These are phyloP conservation scores for Heliconius hermathena DNA, from an alignment of 1,140 invertebrate species.

Conservation along the genomic window DNA sequence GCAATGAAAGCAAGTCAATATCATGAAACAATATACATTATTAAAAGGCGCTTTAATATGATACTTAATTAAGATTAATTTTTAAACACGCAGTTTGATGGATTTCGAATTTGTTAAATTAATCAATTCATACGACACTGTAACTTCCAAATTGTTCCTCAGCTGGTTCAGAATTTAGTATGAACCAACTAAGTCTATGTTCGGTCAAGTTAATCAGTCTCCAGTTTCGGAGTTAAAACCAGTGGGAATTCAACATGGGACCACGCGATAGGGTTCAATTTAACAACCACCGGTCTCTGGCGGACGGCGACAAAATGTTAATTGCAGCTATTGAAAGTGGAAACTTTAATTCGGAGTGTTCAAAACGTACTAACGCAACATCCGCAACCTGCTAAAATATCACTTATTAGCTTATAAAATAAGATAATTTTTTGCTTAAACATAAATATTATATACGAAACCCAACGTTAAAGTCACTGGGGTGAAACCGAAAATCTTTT, in stretches of 20 bases:
- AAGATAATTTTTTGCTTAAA: neutral
- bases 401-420: neutral
- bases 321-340: conserved; percentile 54
- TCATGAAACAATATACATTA: neutral
- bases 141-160: conserved; percentile 36
- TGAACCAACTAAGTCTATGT: conserved; percentile 45
- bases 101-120: conserved; percentile 22
- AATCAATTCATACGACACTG: conserved; percentile 29
- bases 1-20: neutral
- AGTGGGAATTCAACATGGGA: conserved; percentile 51
- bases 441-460: conserved; percentile 17
- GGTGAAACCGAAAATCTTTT: conserved; percentile 36
- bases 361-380: conserved; percentile 18
- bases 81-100: conserved; percentile 16
- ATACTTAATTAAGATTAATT: conserved; percentile 19
- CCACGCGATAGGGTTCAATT: conserved; percentile 52
- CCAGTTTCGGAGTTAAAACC: conserved; percentile 46
- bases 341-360: conserved; percentile 46
- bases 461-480: conserved; percentile 19
- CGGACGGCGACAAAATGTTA: conserved; percentile 57
- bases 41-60: neutral
- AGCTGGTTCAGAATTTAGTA: conserved; percentile 38
- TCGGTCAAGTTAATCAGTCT: conserved; percentile 48
- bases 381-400: neutral
- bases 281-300: conserved; percentile 50